Evolutionary conservation across 2,888 invertebrate genomes (phyloP).

Genomic region (Metellina segmentata): DNA sequence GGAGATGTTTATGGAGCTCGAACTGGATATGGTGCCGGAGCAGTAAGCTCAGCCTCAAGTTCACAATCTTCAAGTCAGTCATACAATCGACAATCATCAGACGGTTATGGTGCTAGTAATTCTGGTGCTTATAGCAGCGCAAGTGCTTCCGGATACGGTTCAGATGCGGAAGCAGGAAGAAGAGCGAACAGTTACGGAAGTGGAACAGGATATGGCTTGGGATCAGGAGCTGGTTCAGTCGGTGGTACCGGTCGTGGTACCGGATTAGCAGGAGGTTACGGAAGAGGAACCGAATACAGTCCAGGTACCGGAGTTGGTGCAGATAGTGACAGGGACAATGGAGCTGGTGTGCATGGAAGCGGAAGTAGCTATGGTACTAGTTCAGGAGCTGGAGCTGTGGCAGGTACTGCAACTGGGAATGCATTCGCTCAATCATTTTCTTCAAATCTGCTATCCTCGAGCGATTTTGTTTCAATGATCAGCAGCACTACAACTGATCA

Average conservation of each 20-base stretch:
- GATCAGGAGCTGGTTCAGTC: constrained; percentile 2
- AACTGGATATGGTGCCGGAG: constrained; percentile 11
- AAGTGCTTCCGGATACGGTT: not conserved
- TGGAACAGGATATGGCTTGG: not conserved
- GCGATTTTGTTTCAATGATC: constrained; percentile 12
- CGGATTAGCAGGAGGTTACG: not conserved
- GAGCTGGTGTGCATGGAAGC: not conserved
- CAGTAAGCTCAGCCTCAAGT: not conserved
- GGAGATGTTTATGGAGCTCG: not conserved
- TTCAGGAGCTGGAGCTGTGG: not conserved
- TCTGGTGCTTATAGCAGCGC: not conserved
- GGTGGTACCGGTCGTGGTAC: not conserved
- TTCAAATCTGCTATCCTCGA: not conserved
- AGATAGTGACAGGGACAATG: not conserved
- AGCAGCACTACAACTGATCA: constrained; percentile 24
- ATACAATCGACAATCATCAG: not conserved
- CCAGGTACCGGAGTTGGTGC: not conserved
- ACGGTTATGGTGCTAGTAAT: not conserved
- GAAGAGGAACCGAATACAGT: constrained; percentile 1
- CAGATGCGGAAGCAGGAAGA: not conserved
- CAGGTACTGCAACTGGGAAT: constrained; percentile 4
- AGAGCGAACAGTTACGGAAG: no score
- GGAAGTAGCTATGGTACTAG: not conserved
- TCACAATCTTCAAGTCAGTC: no score
- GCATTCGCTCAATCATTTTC: constrained; percentile 15